Conservation (phyloP, 2,888 invertebrate genomes). For the Thereva nobilitata region DNA sequence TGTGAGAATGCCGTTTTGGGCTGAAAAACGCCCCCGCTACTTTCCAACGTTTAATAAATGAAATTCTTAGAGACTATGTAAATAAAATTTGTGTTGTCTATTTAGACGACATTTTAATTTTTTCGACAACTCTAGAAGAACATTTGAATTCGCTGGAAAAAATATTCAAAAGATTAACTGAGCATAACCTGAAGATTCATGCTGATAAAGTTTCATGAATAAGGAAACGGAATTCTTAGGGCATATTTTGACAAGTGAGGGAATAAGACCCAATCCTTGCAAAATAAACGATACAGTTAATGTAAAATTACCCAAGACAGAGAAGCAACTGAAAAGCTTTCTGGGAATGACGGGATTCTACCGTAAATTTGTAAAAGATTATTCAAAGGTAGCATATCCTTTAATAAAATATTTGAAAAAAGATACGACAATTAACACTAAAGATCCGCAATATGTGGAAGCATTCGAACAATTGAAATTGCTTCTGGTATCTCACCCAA, state of each 20-base stretch:
- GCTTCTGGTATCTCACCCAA: conserved; percentile 28
- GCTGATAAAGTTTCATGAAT: no score
- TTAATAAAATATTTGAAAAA: conserved; percentile 39
- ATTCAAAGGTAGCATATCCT: conserved; percentile 39
- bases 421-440: conserved; percentile 28
- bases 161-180: conserved; percentile 16
- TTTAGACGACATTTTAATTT: no score
- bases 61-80: no score
- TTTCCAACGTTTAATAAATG: conserved; percentile 36
- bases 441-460: conserved; percentile 29
- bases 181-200: no score
- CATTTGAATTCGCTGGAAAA: conserved; percentile 20
- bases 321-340: conserved; percentile 40
- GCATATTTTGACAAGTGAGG: conserved; percentile 27
- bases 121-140: no score
- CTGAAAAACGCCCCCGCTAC: conserved; percentile 36
- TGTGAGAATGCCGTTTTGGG: conserved; percentile 33
- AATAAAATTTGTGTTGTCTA: no score
- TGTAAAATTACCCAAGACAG: conserved; percentile 34
- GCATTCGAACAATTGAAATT: conserved; percentile 36
- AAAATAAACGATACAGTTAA: conserved; percentile 31
- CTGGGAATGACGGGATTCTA: conserved; percentile 39
- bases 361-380: conserved; percentile 36
- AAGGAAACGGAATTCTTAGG: no score
- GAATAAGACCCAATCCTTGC: conserved; percentile 33